phyloP scores from a whole-genome alignment of 1,140 invertebrate genomes.

The Polypedilum vanderplanki region DNA sequence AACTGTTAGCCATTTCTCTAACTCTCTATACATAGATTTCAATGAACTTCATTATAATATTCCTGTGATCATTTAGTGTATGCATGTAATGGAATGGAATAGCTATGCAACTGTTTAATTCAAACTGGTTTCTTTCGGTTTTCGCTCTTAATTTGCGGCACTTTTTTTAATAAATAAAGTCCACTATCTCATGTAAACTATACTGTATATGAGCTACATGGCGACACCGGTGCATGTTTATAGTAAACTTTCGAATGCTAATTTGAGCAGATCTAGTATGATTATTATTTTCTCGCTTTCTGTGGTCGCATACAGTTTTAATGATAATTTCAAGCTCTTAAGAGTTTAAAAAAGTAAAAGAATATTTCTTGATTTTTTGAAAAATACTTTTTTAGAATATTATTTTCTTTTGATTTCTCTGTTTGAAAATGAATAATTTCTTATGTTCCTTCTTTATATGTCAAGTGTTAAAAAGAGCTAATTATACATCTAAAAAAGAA shows the following conservation, averaged over 20 bases:
- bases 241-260: background rate
- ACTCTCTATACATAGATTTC: background rate
- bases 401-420: no score
- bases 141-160: conserved; percentile 14
- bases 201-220: background rate
- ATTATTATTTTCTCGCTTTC: no score
- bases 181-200: background rate
- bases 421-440: background rate
- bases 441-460: background rate
- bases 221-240: background rate
- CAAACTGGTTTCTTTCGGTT: conserved; percentile 4
- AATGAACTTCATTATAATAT: conserved; percentile 10
- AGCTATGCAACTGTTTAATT: background rate
- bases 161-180: background rate
- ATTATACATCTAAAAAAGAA: background rate
- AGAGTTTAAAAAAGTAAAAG: no score
- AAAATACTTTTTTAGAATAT: no score
- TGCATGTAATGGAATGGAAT: background rate
- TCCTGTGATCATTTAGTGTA: background rate
- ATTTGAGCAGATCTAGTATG: background rate
- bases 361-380: no score
- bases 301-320: no score
- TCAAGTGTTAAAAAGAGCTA: background rate
- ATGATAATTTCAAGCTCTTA: no score
- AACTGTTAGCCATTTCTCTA: background rate